Conservation (phyloP, 2,888 invertebrate genomes). For the Cerastoderma edule region DNA sequence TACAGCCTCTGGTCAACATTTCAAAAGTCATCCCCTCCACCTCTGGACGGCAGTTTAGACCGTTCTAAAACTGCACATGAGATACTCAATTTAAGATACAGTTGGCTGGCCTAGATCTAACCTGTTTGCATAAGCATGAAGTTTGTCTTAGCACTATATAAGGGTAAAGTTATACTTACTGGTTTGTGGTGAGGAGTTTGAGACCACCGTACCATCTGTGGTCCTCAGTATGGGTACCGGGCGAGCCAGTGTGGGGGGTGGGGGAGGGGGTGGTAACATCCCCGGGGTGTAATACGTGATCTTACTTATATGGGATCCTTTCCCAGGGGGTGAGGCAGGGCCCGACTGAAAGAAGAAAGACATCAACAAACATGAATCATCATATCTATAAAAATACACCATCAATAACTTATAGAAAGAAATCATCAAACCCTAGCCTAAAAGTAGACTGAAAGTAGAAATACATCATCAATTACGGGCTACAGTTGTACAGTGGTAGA, state of each 20-base stretch:
- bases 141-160: no score
- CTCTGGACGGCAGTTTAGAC: no score
- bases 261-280: conserved; percentile 90
- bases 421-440: not conserved
- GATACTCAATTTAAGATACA: not conserved
- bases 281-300: conserved; percentile 94
- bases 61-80: not conserved
- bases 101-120: no score
- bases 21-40: no score
- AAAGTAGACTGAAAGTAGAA: not conserved
- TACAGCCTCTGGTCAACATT: no score
- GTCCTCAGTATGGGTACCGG: conserved; percentile 98
- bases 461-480: not conserved
- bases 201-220: conserved; percentile 80
- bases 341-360: conserved; percentile 71
- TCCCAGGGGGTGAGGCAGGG: conserved; percentile 80
- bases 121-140: no score
- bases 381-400: no score
- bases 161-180: conserved; percentile 47
- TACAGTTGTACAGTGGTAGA: no score
- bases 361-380: not conserved
- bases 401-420: no score
- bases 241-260: conserved; percentile 93
- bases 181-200: conserved; percentile 61
- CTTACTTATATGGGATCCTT: conserved; percentile 85